A percentile compares a stretch with the other conserved stretches of the same genome.
These are phyloP conservation scores for Tetanocera ferruginea DNA, from an alignment of 2,888 invertebrate species.

Conservation along the genomic window DNA sequence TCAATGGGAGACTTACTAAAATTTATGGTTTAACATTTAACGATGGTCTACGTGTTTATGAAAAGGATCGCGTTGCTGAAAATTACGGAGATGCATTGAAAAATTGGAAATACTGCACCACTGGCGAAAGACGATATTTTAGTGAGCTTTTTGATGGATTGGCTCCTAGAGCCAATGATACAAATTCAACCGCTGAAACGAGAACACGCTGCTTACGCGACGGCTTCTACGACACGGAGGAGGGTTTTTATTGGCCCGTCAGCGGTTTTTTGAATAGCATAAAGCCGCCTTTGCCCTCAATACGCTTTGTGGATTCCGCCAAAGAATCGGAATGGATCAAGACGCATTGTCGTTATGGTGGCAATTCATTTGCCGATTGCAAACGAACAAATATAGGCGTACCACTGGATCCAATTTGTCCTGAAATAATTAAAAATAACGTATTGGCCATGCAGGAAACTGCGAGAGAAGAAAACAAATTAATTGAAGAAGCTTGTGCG, in stretches of 20 bases:
- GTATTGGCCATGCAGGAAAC: not conserved
- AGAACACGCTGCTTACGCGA: constrained; percentile 74
- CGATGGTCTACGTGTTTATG: constrained; percentile 72
- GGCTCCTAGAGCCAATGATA: constrained; percentile 74
- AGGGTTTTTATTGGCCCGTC: constrained; percentile 77
- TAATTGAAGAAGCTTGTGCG: not conserved
- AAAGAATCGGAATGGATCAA: constrained; percentile 56
- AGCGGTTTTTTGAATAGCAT: constrained; percentile 60
- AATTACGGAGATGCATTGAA: constrained; percentile 49
- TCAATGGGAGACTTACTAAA: constrained; percentile 73
- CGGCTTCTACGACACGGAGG: constrained; percentile 79
- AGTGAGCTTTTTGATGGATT: constrained; percentile 71
- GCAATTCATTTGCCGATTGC: not conserved
- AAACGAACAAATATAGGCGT: not conserved
- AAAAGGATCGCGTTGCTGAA: constrained; percentile 34
- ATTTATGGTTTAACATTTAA: constrained; percentile 73
- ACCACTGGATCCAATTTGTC: not conserved
- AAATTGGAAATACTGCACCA: constrained; percentile 78
- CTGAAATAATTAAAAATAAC: not conserved
- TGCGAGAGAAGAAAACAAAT: not conserved
- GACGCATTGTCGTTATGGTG: constrained; percentile 53
- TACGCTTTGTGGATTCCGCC: constrained; percentile 52
- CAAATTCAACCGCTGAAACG: constrained; percentile 72
- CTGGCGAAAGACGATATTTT: constrained; percentile 75
- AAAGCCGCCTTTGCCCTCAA: constrained; percentile 47